These are phyloP conservation scores for Columba livia DNA, from an alignment of 2,113 vertebrate species.

Conservation along the genomic window DNA sequence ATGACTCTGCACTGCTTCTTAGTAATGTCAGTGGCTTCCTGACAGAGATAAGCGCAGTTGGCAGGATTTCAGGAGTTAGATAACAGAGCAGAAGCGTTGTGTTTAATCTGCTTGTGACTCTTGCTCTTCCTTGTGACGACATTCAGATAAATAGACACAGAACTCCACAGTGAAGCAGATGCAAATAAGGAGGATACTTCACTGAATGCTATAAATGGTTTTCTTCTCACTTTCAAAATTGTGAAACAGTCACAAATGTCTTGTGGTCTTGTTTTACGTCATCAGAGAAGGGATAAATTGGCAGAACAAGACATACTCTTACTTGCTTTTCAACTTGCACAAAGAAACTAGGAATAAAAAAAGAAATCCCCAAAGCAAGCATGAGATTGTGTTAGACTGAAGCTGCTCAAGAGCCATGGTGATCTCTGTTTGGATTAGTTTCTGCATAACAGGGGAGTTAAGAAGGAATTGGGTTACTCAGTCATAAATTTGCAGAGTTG, in stretches of 20 bases:
- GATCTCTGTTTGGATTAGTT: neutral
- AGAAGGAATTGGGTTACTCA: neutral
- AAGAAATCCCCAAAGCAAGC: neutral
- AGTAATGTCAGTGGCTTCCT: neutral
- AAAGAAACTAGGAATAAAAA: neutral
- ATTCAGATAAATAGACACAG: neutral
- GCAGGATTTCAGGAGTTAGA: slow-evolving; percentile 29
- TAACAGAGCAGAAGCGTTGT: neutral
- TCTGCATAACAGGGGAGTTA: neutral
- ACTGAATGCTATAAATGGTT: neutral
- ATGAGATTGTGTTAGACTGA: neutral
- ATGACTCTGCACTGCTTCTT: neutral
- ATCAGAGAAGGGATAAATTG: neutral
- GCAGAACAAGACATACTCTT: neutral
- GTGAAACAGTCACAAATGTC: neutral
- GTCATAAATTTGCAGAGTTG: neutral
- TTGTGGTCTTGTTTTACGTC: neutral
- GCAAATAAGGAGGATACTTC: neutral
- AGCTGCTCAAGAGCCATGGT: neutral
- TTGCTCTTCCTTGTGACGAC: neutral
- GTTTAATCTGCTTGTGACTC: slow-evolving; percentile 28
- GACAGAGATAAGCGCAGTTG: slow-evolving; percentile 4
- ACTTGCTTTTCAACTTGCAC: neutral
- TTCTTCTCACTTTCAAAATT: neutral
- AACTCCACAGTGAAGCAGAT: neutral